phyloP scores from a whole-genome alignment of 2,797 vertebrate species.

The Amphiprion clarkii region DNA sequence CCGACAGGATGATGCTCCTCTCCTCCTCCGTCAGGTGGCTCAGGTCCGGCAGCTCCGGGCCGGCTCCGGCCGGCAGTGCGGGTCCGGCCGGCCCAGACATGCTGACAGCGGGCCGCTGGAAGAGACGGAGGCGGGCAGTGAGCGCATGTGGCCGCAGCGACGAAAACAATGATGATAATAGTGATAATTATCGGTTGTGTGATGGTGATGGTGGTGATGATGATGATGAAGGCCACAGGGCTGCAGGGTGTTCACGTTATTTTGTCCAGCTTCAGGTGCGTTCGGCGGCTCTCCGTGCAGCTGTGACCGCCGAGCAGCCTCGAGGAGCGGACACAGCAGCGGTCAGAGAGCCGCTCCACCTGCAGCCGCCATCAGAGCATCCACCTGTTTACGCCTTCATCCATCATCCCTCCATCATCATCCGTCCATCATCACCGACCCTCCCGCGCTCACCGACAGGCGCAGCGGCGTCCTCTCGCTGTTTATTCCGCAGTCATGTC shows the following conservation, averaged over 20 bases:
- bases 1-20: constrained; percentile 93
- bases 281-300: constrained; percentile 13
- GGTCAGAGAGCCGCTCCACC: constrained; percentile 21
- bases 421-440: neutral
- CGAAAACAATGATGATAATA: too few species aligned
- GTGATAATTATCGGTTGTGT: neutral
- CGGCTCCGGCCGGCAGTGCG: constrained; percentile 46
- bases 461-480: constrained; percentile 59
- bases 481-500: constrained; percentile 75
- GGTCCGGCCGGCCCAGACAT: constrained; percentile 91
- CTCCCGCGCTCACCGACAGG: constrained; percentile 28
- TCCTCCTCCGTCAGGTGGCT: constrained; percentile 97
- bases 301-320: constrained; percentile 12
- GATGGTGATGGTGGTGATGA: constrained; percentile 7
- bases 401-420: neutral
- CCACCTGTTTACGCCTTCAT: constrained; percentile 14
- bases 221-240: neutral
- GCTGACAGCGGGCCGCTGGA: constrained; percentile 67
- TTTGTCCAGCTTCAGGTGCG: constrained; percentile 18
- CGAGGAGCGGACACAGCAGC: constrained; percentile 12
- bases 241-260: constrained; percentile 20
- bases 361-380: constrained; percentile 25
- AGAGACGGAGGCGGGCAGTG: constrained; percentile 34
- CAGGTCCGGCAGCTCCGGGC: constrained; percentile 90
- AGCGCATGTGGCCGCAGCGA: neutral